Base-by-base conservation (phyloP, 2,888 invertebrate genomes). In the Gastracanthus pulcherrimus region DNA sequence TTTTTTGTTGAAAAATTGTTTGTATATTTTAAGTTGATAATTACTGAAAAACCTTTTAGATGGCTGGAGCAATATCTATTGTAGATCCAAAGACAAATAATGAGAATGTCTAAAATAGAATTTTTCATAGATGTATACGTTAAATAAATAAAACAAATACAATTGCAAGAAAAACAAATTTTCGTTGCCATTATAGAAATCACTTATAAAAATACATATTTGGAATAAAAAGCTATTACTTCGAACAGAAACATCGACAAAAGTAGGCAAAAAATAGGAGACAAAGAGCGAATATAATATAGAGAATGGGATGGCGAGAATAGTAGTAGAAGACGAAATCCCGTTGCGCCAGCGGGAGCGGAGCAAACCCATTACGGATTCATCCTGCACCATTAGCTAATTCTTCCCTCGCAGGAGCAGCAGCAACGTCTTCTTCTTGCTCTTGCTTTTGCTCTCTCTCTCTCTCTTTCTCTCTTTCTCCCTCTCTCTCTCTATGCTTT, bases 371-470 rank as follows among this genome's bases (percentile, higher is more conserved):
- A 91, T 91, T 91, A 90, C 88, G 90, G 90, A 91, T 90, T 91
- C 91, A 91, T 91, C 89, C 88, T 89, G 89, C 89, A 88, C 90
- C 90, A 91, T 91, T 90, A 91, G 89, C 90, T 90, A 90, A 90
- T 91, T 91, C 91, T 90, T 90, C 87, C 78, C 71, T 70, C 70
- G n/a, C 48, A 60, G 34, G 55, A 60, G 16, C 41, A 62, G 31
- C 26, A 34, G n/a, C 76, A 11, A 51, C 58, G 67, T 51, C 67
- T 66, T 58, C 36, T 71, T 72, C 74, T 64, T 36, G 36, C 34
- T 58, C 36, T 64, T n/a, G n/a, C n/a, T n/a, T 64, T 72, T 74
- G 48, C 69, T 16, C 62, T 72, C 58, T 48, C 69, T 70, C 60
- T 58, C 60, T 45, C 80, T 84, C 70, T 80, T 81, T 84, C 84